Percentiles rank a stretch among this genome's conserved stretches.
These are phyloP conservation scores for Serranus cabrilla DNA, from an alignment of 2,797 vertebrate genomes.

Conservation along the genomic window DNA sequence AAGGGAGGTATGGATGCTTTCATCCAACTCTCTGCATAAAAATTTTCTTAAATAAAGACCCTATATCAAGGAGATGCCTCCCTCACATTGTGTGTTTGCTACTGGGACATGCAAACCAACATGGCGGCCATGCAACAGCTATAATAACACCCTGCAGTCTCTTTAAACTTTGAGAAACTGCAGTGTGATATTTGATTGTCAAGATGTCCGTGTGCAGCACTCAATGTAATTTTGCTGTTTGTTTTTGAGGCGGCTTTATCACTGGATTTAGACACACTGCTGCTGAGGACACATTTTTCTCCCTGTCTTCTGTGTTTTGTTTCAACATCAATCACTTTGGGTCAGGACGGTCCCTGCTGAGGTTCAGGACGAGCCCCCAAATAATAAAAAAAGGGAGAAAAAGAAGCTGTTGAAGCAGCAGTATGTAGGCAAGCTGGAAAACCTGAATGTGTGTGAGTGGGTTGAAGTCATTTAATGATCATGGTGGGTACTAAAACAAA, in stretches of 20 bases:
- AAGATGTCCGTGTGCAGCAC: conserved; percentile 18
- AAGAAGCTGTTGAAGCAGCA: not conserved
- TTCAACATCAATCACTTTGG: conserved; percentile 47
- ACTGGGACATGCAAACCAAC: conserved; percentile 1
- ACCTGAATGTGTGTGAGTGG: not conserved
- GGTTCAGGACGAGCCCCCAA: conserved; percentile 15
- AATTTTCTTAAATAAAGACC: not conserved
- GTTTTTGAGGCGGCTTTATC: conserved; percentile 26
- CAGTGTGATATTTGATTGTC: conserved; percentile 17
- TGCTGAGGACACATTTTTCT: conserved; percentile 33
- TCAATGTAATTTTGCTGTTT: conserved; percentile 36
- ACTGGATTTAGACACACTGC: conserved; percentile 24
- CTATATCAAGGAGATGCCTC: not conserved
- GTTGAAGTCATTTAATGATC: conserved; percentile 25
- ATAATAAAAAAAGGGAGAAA: conserved; percentile 19
- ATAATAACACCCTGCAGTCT: not conserved
- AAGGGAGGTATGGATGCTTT: not conserved
- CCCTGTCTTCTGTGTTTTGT: conserved; percentile 31
- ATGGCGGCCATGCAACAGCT: not conserved
- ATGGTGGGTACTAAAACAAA: conserved; percentile 19
- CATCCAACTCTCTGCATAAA: not conserved
- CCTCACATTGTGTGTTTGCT: not conserved
- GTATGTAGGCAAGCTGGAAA: not conserved
- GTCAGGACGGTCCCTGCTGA: conserved; percentile 27
- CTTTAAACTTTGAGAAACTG: conserved; percentile 8